These are phyloP conservation scores for Falco biarmicus DNA, from an alignment of 2,797 vertebrate species.

Conservation along the genomic window DNA sequence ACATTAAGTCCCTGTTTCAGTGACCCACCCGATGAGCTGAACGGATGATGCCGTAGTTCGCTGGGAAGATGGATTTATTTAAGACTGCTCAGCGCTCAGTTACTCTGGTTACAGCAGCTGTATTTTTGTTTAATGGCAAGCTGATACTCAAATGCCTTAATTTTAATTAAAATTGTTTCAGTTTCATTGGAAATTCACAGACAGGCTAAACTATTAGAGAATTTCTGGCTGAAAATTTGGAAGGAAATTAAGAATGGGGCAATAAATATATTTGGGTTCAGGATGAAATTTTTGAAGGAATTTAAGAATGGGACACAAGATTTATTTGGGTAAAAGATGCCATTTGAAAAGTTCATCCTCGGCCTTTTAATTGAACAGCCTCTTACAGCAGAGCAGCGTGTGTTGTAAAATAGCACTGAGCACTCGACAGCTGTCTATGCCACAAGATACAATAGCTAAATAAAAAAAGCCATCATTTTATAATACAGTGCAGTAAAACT, in stretches of 20 bases:
- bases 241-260: background rate
- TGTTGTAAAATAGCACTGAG: background rate
- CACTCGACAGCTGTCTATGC: background rate
- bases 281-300: background rate
- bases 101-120: background rate
- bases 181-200: background rate
- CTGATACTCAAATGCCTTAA: background rate
- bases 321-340: background rate
- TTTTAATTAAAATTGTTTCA: background rate
- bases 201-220: background rate
- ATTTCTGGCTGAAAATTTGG: background rate
- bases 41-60: background rate
- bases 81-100: background rate
- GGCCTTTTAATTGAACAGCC: background rate
- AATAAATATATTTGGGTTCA: background rate
- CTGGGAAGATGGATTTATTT: background rate
- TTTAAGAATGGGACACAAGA: background rate
- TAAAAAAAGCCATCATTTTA: background rate
- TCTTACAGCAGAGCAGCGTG: background rate
- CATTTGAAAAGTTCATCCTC: background rate
- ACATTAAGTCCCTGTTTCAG: background rate
- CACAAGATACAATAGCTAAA: background rate
- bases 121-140: background rate
- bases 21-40: background rate
- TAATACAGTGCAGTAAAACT: slow-evolving; percentile 7